Base-by-base conservation (phyloP, 2,113 vertebrate species). In the Carollia perspicillata region DNA sequence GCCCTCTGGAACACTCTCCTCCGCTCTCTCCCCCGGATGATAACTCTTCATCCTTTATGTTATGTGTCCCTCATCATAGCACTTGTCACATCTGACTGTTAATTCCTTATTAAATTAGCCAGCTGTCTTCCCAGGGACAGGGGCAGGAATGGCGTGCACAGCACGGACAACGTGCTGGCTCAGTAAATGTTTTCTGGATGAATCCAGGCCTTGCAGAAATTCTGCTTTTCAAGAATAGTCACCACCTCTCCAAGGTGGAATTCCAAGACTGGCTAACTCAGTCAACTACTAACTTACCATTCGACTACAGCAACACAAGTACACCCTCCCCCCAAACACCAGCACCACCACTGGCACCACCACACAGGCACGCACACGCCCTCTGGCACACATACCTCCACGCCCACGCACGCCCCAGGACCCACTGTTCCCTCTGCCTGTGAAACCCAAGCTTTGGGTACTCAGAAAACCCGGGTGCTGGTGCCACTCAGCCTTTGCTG, bases 61-160 rank as follows among this genome's bases (percentile, higher is more conserved):
- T 63, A 6, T 53, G 68, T 33, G 49, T n/a, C 89, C 71, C 58
- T 92, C 66, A 18, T 51, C 94, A 55, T 30, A 28, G 51, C 44
- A 51, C 35, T 11, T 68, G 51, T 80, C 89, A 89, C 78, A 78
- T 71, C 69, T 84, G 84, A 84, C 49, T 51, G 84, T 89, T 75
- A 85, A 80, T 60, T 95, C 78, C 77, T 94, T 93, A 94, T 89
- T 96, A 74, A 94, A 90, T 69, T 63, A 95, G 55, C 95, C 93
- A 95, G 86, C 95, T 94, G 66, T 72, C 86, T 83, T 88, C 60
- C 51, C 81, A 63, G 60, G 83, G 49, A 84, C 18, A 13, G 23
- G 53, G 81, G 66, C 20, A 72, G 42, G 60, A 55, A 37, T 30
- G 33, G 44, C 68, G 20, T 26, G 42, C 23, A 42, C 17, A 78